Percentiles rank a stretch among this genome's conserved stretches.
Conservation (phyloP, 1,140 invertebrate genomes). For the Pachypeltis micranthus region DNA sequence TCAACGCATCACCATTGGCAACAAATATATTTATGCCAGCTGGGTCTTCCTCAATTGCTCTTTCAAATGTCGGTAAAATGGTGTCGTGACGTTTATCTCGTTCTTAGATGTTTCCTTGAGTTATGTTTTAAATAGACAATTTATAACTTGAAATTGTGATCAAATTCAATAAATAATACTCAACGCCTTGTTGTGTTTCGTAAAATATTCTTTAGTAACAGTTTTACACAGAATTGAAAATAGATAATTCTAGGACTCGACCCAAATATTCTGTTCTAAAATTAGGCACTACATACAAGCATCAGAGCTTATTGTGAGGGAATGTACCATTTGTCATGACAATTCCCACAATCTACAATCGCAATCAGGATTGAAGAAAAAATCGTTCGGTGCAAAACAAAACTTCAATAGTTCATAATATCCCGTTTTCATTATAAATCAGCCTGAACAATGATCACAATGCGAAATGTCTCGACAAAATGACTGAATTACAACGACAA, state of each 20-base stretch:
- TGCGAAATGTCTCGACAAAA: neutral
- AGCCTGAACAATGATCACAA: slow-evolving; percentile 1
- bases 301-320: neutral
- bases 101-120: no score
- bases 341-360: neutral
- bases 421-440: neutral
- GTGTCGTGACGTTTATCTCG: no score
- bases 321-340: neutral
- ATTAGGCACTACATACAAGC: slow-evolving; percentile 8
- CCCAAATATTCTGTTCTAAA: neutral
- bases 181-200: no score
- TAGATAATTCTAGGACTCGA: slow-evolving; percentile 3
- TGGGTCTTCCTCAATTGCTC: no score
- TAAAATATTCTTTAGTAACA: slow-evolving; percentile 4
- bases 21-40: no score
- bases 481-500: no score
- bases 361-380: neutral
- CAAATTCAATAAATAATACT: no score
- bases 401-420: neutral
- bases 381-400: no score
- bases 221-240: neutral
- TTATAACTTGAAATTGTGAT: no score
- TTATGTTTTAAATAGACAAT: no score
- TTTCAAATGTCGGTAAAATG: no score
- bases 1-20: no score